A percentile compares a stretch with the other conserved stretches of the same genome.
Evolutionary conservation across 2,888 invertebrate species (phyloP).

Genomic region (Polydrusus tereticollis): DNA sequence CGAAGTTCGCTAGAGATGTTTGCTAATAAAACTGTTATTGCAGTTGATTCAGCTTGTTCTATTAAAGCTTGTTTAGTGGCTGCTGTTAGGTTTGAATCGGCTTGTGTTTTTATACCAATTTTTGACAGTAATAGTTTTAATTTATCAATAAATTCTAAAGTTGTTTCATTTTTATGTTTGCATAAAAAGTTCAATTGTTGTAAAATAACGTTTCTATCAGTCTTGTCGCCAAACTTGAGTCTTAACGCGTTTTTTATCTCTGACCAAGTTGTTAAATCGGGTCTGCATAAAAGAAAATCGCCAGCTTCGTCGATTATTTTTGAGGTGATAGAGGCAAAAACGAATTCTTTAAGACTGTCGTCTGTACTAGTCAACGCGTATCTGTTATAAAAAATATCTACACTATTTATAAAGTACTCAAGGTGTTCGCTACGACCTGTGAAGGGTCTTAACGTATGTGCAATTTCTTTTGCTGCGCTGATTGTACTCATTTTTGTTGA

Average conservation of each 20-base stretch:
- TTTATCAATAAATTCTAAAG: slow-evolving; percentile 14
- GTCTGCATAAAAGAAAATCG: slow-evolving; percentile 33
- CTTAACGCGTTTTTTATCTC: slow-evolving; percentile 20
- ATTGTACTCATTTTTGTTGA: background rate
- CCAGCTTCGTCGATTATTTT: slow-evolving; percentile 33
- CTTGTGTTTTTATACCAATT: background rate
- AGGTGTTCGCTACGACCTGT: slow-evolving; percentile 28
- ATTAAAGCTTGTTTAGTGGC: slow-evolving; percentile 9
- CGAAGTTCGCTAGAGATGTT: slow-evolving; percentile 5
- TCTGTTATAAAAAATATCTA: slow-evolving; percentile 31
- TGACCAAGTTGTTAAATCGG: slow-evolving; percentile 22
- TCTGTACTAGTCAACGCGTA: background rate
- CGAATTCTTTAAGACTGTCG: slow-evolving; percentile 18
- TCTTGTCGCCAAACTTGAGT: slow-evolving; percentile 6
- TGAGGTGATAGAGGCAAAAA: slow-evolving; percentile 3
- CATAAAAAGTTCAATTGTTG: slow-evolving; percentile 6
- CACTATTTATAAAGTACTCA: slow-evolving; percentile 23
- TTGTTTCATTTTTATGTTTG: slow-evolving; percentile 5
- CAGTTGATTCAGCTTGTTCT: slow-evolving; percentile 16
- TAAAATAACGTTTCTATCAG: background rate
- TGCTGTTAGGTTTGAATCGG: background rate
- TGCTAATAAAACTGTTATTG: slow-evolving; percentile 13
- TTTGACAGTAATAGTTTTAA: background rate
- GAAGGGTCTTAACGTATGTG: slow-evolving; percentile 2
- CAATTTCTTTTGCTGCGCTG: slow-evolving; percentile 40